These are phyloP conservation scores for Aviceda subcristata DNA, from an alignment of 2,113 vertebrate species.

Conservation along the genomic window DNA sequence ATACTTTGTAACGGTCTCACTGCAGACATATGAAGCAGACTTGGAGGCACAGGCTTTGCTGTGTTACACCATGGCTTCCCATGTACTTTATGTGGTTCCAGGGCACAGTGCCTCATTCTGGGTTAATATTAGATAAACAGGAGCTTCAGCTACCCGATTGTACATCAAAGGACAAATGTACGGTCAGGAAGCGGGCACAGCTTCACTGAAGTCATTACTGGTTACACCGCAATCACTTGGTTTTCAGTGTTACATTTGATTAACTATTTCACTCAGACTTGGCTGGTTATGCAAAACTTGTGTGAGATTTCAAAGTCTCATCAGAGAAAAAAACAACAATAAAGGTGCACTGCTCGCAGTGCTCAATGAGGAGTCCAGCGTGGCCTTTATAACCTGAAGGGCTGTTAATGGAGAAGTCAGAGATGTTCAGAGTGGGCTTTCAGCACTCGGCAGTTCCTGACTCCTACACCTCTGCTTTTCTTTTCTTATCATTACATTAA, in stretches of 20 bases:
- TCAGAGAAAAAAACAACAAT: not conserved
- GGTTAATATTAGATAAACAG: not conserved
- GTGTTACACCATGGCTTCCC: accelerated
- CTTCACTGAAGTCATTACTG: not conserved
- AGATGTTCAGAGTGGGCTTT: not conserved
- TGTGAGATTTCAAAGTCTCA: not conserved
- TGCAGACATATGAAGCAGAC: not conserved
- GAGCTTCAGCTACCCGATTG: not conserved
- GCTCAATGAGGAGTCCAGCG: accelerated
- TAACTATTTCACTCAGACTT: not conserved
- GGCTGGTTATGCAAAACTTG: not conserved
- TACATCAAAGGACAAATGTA: not conserved
- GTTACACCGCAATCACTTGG: accelerated
- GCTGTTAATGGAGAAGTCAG: not conserved
- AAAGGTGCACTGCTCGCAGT: accelerated
- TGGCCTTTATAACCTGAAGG: not conserved
- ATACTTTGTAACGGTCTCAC: not conserved
- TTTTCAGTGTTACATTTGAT: not conserved
- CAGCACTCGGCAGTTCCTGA: not conserved
- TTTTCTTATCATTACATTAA: not conserved
- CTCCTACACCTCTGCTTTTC: not conserved
- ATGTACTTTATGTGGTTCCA: not conserved
- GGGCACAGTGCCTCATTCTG: not conserved
- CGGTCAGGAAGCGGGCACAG: accelerated
- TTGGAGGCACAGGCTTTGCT: not conserved